Evolutionary conservation across 2,888 invertebrate species (phyloP), one percentile per base, ranked within the genome.

Genomic region (Timema cristinae): DNA sequence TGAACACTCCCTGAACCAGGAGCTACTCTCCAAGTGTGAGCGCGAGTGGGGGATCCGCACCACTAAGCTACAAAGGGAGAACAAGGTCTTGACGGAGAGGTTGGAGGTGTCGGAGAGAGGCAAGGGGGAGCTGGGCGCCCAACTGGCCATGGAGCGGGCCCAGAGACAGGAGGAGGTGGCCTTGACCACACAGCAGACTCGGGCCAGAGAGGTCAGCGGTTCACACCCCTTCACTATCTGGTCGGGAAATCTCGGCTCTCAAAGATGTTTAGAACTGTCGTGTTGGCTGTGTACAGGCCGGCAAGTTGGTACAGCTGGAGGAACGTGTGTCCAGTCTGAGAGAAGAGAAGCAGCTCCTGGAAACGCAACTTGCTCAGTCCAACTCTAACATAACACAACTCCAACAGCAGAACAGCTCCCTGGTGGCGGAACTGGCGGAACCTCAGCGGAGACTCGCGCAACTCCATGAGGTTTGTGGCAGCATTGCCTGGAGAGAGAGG

Each of bases 381-480:
- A 78, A 79, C 66, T 78, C 79, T 70, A 76, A 72, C 9, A 67
- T 78, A 9, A 77, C 77, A 1, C 77, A 77, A 51, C 75, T 81
- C 13, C 79, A 80, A 66, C 76, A 79, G 15, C 80, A 80, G 71
- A 69, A 80, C 6, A 74, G 76, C 0, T 74, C 75, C 7, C 74
- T 80, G 16, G 77, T 80, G 70, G 77, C 77, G 6, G 81, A 81
- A 74, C 73, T 81, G 5, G 76, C 80, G 49, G 81, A 81, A 56
- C 81, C 81, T 0, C 80, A 81, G 66, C 77, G 80, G 70, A 77
- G 78, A 7, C 79, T 80, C 61, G 77, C 79, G 54, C 74, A 79
- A 9, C 63, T 80, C 7, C 79, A 79, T 67, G 77, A 80, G 72
- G 74, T 72, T 15, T 15, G 69, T 32, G 68, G 32, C 32, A 32